Evolutionary conservation across 2,888 invertebrate genomes (phyloP).

Genomic region (Drosophila tripunctata): DNA sequence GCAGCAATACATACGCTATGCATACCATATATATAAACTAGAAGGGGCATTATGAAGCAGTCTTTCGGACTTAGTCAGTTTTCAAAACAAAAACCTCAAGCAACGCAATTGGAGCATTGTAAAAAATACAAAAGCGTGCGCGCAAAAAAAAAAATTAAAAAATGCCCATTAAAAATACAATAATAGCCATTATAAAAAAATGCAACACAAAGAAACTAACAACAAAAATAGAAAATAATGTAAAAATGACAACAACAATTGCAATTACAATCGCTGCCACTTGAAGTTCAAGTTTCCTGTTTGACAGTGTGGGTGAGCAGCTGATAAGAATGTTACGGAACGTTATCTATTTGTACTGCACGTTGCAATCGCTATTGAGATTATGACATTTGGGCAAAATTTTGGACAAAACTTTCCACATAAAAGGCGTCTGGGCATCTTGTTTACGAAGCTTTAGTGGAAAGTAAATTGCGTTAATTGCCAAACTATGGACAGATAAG

Average conservation of each 20-base stretch:
- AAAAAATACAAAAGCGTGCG: constrained; percentile 54
- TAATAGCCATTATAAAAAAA: constrained; percentile 34
- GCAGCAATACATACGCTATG: background rate
- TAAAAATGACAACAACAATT: constrained; percentile 11
- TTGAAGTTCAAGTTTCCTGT: constrained; percentile 70
- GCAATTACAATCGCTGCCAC: constrained; percentile 12
- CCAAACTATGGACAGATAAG: constrained; percentile 34
- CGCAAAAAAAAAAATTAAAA: background rate
- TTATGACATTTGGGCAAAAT: background rate
- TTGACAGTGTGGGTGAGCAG: constrained; percentile 1
- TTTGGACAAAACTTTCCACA: constrained; percentile 57
- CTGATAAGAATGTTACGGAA: constrained; percentile 41
- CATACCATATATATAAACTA: background rate
- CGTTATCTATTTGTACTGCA: constrained; percentile 49
- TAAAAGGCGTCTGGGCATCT: background rate
- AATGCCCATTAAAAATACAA: constrained; percentile 29
- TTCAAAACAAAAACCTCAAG: constrained; percentile 55
- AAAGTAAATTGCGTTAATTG: constrained; percentile 21
- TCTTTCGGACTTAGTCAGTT: constrained; percentile 30
- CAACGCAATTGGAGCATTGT: constrained; percentile 42
- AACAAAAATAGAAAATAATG: constrained; percentile 6
- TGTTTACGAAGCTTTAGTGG: constrained; percentile 43
- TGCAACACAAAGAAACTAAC: constrained; percentile 30
- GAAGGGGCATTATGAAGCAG: background rate
- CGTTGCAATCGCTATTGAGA: constrained; percentile 3